Conservation (phyloP, 2,888 invertebrate species). For the Dicyrtoma fusca region DNA sequence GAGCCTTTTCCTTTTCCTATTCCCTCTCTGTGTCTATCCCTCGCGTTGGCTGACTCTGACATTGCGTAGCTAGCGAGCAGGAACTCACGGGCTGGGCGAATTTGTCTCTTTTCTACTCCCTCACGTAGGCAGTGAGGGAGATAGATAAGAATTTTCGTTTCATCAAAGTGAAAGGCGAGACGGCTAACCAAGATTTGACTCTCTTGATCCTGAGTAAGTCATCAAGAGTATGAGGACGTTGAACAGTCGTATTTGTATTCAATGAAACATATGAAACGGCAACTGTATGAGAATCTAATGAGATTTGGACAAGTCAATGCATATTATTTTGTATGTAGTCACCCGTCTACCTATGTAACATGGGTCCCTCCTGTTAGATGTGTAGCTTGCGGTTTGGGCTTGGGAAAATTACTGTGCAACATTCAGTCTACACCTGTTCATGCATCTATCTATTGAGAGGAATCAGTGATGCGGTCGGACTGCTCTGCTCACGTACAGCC, state of each 20-base stretch:
- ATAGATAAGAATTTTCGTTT: slow-evolving; percentile 13
- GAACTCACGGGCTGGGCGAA: too few relatives aligned
- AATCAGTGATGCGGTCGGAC: too few relatives aligned
- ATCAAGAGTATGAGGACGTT: slow-evolving; percentile 8
- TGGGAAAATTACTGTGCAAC: too few relatives aligned
- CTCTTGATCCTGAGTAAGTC: slow-evolving; percentile 28
- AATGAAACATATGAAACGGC: slow-evolving; percentile 12
- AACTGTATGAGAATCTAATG: slow-evolving; percentile 16
- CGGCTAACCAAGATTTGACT: slow-evolving; percentile 21
- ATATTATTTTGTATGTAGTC: too few relatives aligned
- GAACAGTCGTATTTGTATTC: neutral
- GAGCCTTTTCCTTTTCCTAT: neutral
- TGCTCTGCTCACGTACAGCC: too few relatives aligned
- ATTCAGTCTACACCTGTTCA: too few relatives aligned
- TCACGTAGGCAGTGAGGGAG: slow-evolving; percentile 14
- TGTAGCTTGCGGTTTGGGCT: too few relatives aligned
- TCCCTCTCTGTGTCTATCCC: neutral
- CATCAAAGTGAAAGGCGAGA: slow-evolving; percentile 20
- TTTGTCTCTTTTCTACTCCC: neutral
- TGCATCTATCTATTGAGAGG: too few relatives aligned
- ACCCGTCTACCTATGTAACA: too few relatives aligned
- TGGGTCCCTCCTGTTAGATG: too few relatives aligned
- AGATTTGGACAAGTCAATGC: slow-evolving; percentile 9
- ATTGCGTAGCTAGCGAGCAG: too few relatives aligned
- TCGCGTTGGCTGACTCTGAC: neutral